A percentile compares a stretch with the other conserved stretches of the same genome.
These are phyloP conservation scores for Globodera rostochiensis DNA, from an alignment of 1,140 invertebrate genomes.

Conservation along the genomic window DNA sequence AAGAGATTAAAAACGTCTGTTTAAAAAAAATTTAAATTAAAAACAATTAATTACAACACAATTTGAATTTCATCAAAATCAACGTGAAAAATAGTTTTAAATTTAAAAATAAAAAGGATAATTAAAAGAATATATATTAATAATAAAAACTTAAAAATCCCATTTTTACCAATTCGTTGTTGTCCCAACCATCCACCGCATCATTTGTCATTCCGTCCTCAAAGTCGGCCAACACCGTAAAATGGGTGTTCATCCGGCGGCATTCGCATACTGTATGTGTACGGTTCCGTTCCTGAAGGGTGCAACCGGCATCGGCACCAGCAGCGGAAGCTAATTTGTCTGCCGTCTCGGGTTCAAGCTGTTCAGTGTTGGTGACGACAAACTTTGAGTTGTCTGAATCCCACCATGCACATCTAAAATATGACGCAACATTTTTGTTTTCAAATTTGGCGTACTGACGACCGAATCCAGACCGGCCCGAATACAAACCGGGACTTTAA, in stretches of 20 bases:
- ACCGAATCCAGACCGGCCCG: no score
- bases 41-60: no score
- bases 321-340: not conserved
- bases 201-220: not conserved
- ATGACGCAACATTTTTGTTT: not conserved
- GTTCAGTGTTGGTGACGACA: not conserved
- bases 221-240: constrained; percentile 16
- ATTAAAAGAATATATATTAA: no score
- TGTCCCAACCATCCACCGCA: not conserved
- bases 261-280: constrained; percentile 24
- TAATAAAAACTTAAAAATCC: not conserved
- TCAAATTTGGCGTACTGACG: no score
- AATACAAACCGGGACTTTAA: no score
- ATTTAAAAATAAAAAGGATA: no score
- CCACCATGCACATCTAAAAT: constrained; percentile 19
- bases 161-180: not conserved
- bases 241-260: constrained; percentile 7
- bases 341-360: not conserved
- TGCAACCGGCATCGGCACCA: constrained; percentile 1
- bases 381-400: not conserved
- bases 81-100: no score
- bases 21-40: no score
- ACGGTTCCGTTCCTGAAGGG: not conserved
- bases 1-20: no score
- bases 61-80: no score